Evolutionary conservation across 2,797 vertebrate species (phyloP), one percentile per base, ranked within the genome.

Genomic region (Anomalospiza imberbis): DNA sequence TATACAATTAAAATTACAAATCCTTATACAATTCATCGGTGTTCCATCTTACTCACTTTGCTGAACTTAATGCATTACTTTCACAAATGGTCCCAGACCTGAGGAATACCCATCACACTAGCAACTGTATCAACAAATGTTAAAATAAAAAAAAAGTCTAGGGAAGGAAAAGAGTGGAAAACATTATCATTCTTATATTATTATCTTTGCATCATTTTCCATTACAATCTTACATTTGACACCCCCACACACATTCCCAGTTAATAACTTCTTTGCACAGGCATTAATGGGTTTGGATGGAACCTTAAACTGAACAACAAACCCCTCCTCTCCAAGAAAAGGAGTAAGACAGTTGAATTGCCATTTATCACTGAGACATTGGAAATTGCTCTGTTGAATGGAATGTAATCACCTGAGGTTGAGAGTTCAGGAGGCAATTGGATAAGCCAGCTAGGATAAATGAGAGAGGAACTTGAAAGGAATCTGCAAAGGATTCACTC

Each of bases 211-310:
- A 21, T 32, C 40, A 6, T 57, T 85, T 81, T 18, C 26, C 22
- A n/a, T 61, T 88, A 36, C 4, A 2, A 34, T 73, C 40, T 45
- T 34, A 15, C 0, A 3, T 38, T 84, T 60, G 76, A 66, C 5
- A 40, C 4, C 7, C 17, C 11, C 6, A 0, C 38, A 25, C 19
- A 17, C 6, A n/a, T 3, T 8, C 21, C 20, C 31, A 40, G 11
- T 62, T 62, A 83, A 10, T 51, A 47, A 50, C 29, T 53, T 71
- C 31, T 29, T 66, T 54, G 26, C 9, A 5, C 32, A 47, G 58
- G 50, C 4, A 20, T 38, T n/a, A 61, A 53, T 13, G 24, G 44
- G 26, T 54, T 40, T 62, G 45, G 22, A 61, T 76, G 9, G 32
- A 66, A 36, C 13, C 44, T 71, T 58, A 44, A 81, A 45, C 3